A percentile compares a stretch with the other conserved stretches of the same genome.
These are phyloP conservation scores for Aulostomus chinensis DNA, from an alignment of 2,797 vertebrate genomes.

Conservation along the genomic window DNA sequence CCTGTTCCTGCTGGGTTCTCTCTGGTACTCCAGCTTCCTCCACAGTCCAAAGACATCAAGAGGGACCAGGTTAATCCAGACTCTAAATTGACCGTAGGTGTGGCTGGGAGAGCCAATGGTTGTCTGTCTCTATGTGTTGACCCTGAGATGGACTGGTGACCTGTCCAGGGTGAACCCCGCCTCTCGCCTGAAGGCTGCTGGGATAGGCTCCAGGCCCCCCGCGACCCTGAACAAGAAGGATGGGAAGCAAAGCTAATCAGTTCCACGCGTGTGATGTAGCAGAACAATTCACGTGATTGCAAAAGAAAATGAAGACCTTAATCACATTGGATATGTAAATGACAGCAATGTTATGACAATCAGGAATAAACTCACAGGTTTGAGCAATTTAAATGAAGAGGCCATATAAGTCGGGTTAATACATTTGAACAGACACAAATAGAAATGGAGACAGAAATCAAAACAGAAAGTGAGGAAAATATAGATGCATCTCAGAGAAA, in stretches of 20 bases:
- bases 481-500: conserved; percentile 1
- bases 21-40: too few species aligned
- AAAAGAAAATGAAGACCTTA: conserved; percentile 3
- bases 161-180: too few species aligned
- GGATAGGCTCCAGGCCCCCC: too few species aligned
- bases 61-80: too few species aligned
- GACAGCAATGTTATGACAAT: conserved; percentile 1
- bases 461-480: not conserved
- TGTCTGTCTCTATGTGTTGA: too few species aligned
- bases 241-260: not conserved
- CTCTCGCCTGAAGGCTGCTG: too few species aligned
- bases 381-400: conserved; percentile 18
- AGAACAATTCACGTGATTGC: not conserved
- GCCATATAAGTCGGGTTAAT: conserved; percentile 20
- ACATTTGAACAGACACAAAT: conserved; percentile 26
- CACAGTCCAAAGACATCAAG: too few species aligned
- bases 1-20: too few species aligned
- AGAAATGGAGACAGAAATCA: conserved; percentile 6
- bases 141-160: too few species aligned
- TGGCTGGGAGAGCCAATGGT: too few species aligned
- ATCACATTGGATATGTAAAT: conserved; percentile 5
- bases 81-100: too few species aligned
- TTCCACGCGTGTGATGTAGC: not conserved
- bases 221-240: not conserved
- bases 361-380: conserved; percentile 14